Percentiles rank a stretch among this genome's conserved stretches.
These are phyloP conservation scores for Strigamia crassipes DNA, from an alignment of 2,888 invertebrate species.

Conservation along the genomic window DNA sequence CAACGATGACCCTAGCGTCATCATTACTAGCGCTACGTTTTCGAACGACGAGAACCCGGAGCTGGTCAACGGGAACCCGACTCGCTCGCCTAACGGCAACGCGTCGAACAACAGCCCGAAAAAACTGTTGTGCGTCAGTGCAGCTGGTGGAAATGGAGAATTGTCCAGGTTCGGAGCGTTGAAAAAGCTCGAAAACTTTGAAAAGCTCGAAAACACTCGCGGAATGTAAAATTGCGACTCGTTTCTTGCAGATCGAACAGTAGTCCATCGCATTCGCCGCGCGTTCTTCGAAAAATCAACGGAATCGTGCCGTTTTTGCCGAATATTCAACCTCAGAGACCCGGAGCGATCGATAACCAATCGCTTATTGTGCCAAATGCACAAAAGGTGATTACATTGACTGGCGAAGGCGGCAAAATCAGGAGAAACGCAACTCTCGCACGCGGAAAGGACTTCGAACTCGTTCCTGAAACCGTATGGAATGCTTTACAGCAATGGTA, in stretches of 20 bases:
- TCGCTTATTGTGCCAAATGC: slow-evolving; percentile 56
- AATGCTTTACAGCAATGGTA: slow-evolving; percentile 84
- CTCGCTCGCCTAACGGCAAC: neutral
- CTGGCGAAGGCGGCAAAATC: slow-evolving; percentile 85
- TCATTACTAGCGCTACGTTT: slow-evolving; percentile 51
- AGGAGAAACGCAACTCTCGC: slow-evolving; percentile 72
- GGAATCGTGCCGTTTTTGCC: slow-evolving; percentile 36
- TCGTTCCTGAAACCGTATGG: slow-evolving; percentile 86
- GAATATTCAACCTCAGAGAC: slow-evolving; percentile 52
- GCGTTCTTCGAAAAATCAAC: slow-evolving; percentile 54
- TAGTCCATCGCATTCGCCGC: slow-evolving; percentile 54
- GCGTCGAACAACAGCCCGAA: slow-evolving; percentile 33
- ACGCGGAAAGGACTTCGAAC: slow-evolving; percentile 82
- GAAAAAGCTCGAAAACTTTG: no score
- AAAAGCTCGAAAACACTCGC: no score
- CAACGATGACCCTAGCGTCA: slow-evolving; percentile 50
- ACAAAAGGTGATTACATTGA: slow-evolving; percentile 70
- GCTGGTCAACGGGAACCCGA: slow-evolving; percentile 47
- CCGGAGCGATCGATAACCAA: slow-evolving; percentile 60
- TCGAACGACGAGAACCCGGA: slow-evolving; percentile 50
- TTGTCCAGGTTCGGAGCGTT: slow-evolving; percentile 13
- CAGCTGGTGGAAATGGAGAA: slow-evolving; percentile 25
- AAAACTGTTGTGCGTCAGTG: slow-evolving; percentile 1
- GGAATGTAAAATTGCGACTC: no score
- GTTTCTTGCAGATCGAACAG: slow-evolving; percentile 39